Percentiles rank a stretch among this genome's conserved stretches.
phyloP scores from a whole-genome alignment of 2,888 invertebrate genomes.

The Ypsolopha scabrella region DNA sequence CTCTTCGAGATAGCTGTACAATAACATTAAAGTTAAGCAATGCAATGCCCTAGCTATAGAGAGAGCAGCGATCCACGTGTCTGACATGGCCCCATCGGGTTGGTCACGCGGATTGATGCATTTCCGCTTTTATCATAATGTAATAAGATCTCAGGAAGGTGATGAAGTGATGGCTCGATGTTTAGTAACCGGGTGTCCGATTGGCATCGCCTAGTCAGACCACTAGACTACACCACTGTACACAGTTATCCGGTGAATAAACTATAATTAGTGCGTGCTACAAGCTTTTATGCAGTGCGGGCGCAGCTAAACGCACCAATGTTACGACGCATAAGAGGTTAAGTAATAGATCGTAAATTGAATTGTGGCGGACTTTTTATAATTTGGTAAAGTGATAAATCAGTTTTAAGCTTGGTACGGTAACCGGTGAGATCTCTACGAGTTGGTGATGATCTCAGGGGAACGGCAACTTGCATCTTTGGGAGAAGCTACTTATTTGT shows the following conservation, averaged over 20 bases:
- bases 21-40: no score
- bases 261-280: conserved; percentile 14
- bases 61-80: background rate
- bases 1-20: conserved; percentile 4
- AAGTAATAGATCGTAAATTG: background rate
- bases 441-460: no score
- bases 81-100: background rate
- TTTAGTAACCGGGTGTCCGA: background rate
- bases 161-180: background rate
- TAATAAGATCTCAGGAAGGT: background rate
- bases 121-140: no score
- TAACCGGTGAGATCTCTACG: no score
- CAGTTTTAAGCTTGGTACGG: no score
- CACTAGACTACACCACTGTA: no score
- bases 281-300: background rate
- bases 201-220: background rate
- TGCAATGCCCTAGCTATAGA: no score
- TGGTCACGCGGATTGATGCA: no score
- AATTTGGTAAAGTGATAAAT: no score
- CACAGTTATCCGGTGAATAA: conserved; percentile 15
- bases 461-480: no score
- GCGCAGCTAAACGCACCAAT: background rate
- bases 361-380: background rate
- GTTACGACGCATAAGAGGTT: background rate
- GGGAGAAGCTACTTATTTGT: no score